Evolutionary conservation across 2,888 invertebrate genomes (phyloP), one percentile per base, ranked within the genome.

Genomic region (Scaptomyza parva): DNA sequence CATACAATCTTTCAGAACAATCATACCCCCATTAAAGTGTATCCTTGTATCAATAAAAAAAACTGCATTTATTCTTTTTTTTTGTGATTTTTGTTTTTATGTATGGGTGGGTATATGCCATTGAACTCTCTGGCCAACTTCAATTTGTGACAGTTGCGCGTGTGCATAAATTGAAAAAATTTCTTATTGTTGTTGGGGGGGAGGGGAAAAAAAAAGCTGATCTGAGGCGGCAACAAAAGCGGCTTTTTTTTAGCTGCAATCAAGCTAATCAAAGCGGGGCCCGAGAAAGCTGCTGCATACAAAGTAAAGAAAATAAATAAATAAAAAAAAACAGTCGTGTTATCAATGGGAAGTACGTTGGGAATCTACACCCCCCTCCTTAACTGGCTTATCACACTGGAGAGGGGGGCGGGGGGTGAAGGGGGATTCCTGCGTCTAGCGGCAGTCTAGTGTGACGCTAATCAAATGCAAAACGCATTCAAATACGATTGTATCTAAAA

Each of bases 121-220:
- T 73, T 87, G 87, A 82, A 82, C 82, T 50, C 40, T 33, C 40
- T 35, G 51, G 53, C 61, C 67, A 75, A 53, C 69, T 70, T 60
- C 22, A 54, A 62, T 62, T 84, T 70, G 72, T 54, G 45, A 59
- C 45, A 51, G 62, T 59, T 62, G 57, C 63, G 70, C 65, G 78
- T 63, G 70, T 65, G 69, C 78, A 76, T 78, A 76, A 63, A 81
- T 69, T 83, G 63, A 66, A 57, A 66, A 57, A 43, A 22, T 17
- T 41, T 53, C 61, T 39, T 61, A 43, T 45, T 26, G 35, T 47
- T 60, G 35, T 48, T 80, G 60, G 40, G 52, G 35, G 0, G 14
- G 17, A 1, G 7, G 28, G 7, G 7, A 2, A 37, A 17, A 37
- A 37, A 37, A 40, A 39, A 41, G 28, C 43, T 40, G 45, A 54